Base-by-base conservation (phyloP, 2,888 invertebrate species). In the Lepidocyrtoides sp. region DNA sequence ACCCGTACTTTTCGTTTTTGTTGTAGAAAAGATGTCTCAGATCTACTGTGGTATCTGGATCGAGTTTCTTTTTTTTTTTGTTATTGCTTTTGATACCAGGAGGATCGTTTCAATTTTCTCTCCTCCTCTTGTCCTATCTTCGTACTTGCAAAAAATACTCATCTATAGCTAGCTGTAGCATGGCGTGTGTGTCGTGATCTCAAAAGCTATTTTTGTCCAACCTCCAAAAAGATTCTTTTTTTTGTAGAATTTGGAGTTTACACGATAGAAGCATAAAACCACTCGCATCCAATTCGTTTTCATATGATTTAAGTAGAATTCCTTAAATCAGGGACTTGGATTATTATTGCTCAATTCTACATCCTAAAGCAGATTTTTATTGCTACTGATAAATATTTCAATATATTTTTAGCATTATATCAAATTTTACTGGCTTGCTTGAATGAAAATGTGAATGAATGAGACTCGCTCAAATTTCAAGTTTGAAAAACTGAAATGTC, bases 1-100 rank as follows among this genome's bases (percentile, higher is more conserved):
- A 69, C 69, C 66, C 66, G 41, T 41, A 20, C 69, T 36, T 69
- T 69, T 41, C 41, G 41, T 41, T 69, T 57, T 66, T 69, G 69
- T n/a, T 32, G 66, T 32, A 7, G 36, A 66, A 36, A 32, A 32
- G 32, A 66, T 69, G 36, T 29, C 29, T 29, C 63, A 29, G 14
- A 26, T 60, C 10, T 41, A 36, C 1, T 23, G 26, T 29, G 36
- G 23, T 60, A 60, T 54, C n/a, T n/a, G 32, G 32, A 66, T 69
- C 41, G 20, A 36, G 41, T 69, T 69, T 69, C 69, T 41, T 69
- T 69, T 69, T 69, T 69, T 69, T 69, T 69, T 69, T 69, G 69
- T 69, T 69, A 69, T 69, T 20, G 69, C 29, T 69, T 69, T 69
- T 69, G 17, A 41, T 69, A 41, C 20, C 66, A 32, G 17, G 20